Evolutionary conservation across 2,888 invertebrate genomes (phyloP), one percentile per base, ranked within the genome.

Genomic region (Blastobasis lacticolella): DNA sequence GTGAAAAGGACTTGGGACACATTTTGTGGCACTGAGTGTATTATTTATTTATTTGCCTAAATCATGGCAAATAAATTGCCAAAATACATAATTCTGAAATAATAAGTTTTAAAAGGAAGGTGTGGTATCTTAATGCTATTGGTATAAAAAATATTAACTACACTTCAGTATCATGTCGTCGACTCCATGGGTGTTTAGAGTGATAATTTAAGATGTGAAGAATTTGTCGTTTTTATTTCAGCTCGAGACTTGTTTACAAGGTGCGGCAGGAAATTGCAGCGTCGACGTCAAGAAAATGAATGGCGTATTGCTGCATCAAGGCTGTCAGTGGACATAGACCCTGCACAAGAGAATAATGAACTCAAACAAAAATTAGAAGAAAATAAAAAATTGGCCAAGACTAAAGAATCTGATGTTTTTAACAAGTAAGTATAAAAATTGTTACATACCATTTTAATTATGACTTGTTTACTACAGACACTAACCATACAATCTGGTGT

Each of bases 171-270:
- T n/a, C n/a, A n/a, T n/a, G n/a, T n/a, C n/a, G n/a, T n/a, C n/a
- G n/a, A n/a, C n/a, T n/a, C n/a, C n/a, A n/a, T n/a, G n/a, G n/a
- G n/a, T n/a, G n/a, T n/a, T n/a, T n/a, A n/a, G n/a, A n/a, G 3
- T 23, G 3, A 23, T 23, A 23, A 23, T 23, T 23, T 23, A 23
- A 23, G 23, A 23, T 23, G 23, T n/a, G n/a, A n/a, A n/a, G n/a
- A n/a, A 23, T 23, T 23, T n/a, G n/a, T n/a, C n/a, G n/a, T n/a
- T 23, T 23, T 23, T 23, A 23, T 73, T 73, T 43, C 74, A 90
- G 92, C 93, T 4, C 85, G 90, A 58, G 91, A 91, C 64, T 88
- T 92, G 23, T 94, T 94, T 63, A 80, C 84, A 44, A 90, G 92
- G 68, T 91, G 93, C 57, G 94, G 93, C 0, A 90, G 88, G 57